Conservation (phyloP, 2,113 vertebrate genomes). For the Thunnus thynnus region DNA sequence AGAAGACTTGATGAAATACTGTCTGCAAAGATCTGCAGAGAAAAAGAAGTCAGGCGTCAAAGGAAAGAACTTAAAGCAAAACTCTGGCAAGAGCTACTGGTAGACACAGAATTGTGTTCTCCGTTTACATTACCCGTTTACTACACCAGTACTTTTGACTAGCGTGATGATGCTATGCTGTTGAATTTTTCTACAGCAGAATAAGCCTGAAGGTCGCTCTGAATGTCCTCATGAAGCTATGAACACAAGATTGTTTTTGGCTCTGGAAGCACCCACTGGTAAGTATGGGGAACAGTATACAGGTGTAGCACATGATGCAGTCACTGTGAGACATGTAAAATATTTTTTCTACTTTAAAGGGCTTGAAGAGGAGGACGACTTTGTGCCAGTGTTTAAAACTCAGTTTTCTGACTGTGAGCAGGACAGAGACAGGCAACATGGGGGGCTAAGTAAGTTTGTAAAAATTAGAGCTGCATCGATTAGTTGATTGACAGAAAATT, state of each 20-base stretch:
- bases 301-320: background rate
- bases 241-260: constrained; percentile 89
- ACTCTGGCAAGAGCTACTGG: constrained; percentile 90
- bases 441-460: constrained; percentile 65
- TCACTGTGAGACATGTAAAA: background rate
- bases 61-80: constrained; percentile 86
- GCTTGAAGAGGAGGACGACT: constrained; percentile 68
- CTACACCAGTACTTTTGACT: background rate
- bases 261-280: constrained; percentile 81
- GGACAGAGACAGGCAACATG: constrained; percentile 39
- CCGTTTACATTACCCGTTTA: background rate
- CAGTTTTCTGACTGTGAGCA: constrained; percentile 82
- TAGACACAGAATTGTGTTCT: constrained; percentile 62
- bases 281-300: constrained; percentile 18
- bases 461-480: background rate
- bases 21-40: constrained; percentile 77
- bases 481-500: too few relatives aligned
- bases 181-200: constrained; percentile 52
- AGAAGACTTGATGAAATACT: constrained; percentile 89
- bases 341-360: background rate
- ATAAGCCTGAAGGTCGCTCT: constrained; percentile 48
- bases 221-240: constrained; percentile 85
- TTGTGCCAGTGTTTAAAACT: constrained; percentile 86
- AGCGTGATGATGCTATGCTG: background rate
- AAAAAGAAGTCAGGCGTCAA: constrained; percentile 87